phyloP scores from a whole-genome alignment of 2,113 vertebrate genomes.

The Balaeniceps rex region DNA sequence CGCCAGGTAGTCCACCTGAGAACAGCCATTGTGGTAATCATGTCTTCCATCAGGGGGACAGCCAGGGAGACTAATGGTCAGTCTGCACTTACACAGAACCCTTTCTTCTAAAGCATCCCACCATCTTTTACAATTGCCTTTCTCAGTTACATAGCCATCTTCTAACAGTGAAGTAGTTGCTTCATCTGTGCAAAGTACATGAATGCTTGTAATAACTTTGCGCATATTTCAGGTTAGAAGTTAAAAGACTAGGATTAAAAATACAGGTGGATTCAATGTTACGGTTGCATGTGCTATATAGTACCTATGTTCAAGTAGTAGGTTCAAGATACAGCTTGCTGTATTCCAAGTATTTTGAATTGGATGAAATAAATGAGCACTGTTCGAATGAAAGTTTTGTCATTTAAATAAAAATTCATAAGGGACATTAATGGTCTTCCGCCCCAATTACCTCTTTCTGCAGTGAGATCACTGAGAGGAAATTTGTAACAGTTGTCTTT shows the following conservation, averaged over 20 bases:
- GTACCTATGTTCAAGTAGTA: not conserved
- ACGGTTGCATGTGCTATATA: fast-evolving
- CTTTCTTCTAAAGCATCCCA: not conserved
- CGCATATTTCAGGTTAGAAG: not conserved
- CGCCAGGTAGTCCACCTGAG: not conserved
- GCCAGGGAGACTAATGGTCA: not conserved
- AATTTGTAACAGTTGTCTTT: not conserved
- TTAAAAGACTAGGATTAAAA: not conserved
- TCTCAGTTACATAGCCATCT: not conserved
- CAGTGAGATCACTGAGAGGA: not conserved
- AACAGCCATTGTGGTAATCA: fast-evolving
- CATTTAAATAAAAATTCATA: not conserved
- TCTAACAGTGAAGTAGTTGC: not conserved
- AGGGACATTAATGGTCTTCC: not conserved
- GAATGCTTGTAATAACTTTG: not conserved
- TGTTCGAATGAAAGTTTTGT: not conserved
- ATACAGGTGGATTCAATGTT: fast-evolving
- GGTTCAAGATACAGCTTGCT: not conserved
- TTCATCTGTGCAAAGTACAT: not conserved
- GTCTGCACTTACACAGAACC: not conserved
- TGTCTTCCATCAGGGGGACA: fast-evolving
- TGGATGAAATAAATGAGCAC: not conserved
- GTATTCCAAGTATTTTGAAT: not conserved
- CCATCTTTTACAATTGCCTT: not conserved
- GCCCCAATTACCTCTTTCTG: not conserved